Percentiles rank a stretch among this genome's conserved stretches.
Evolutionary conservation across 2,888 invertebrate species (phyloP).

Genomic region (Drosophila ochracea): DNA sequence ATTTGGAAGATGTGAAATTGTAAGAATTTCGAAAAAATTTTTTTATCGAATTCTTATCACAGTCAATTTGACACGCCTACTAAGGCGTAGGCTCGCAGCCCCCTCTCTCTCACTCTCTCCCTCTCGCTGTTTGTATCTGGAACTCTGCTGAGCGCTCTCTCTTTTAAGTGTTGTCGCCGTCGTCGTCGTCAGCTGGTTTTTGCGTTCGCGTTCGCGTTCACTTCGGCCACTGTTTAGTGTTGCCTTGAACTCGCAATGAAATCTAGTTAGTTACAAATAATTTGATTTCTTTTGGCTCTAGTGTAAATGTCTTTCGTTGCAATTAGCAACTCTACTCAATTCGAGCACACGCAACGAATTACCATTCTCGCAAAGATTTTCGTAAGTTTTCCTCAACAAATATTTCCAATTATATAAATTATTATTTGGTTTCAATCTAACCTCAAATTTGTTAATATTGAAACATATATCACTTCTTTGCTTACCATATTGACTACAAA

Average conservation of each 20-base stretch:
- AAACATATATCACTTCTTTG: background rate
- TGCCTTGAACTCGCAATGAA: conserved; percentile 58
- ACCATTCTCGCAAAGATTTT: background rate
- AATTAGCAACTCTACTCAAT: conserved; percentile 1
- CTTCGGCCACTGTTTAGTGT: conserved; percentile 74
- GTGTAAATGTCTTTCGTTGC: background rate
- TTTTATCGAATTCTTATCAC: conserved; percentile 32
- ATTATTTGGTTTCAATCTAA: conserved; percentile 40
- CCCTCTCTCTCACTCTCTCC: conserved; percentile 21
- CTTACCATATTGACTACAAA: conserved; percentile 7
- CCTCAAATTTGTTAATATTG: conserved; percentile 48
- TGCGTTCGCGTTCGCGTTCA: conserved; percentile 57
- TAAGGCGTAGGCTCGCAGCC: conserved; percentile 12
- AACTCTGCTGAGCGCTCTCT: conserved; percentile 18
- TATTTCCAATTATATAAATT: conserved; percentile 32
- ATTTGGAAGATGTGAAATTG: conserved; percentile 19
- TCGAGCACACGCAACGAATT: background rate
- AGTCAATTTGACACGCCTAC: conserved; percentile 41
- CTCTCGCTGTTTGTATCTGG: conserved; percentile 24
- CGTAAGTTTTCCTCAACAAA: conserved; percentile 26
- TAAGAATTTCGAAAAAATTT: conserved; percentile 8
- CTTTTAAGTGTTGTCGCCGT: conserved; percentile 15
- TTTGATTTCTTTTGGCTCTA: conserved; percentile 64
- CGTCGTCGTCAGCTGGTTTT: conserved; percentile 66
- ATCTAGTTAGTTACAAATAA: conserved; percentile 32